phyloP scores from a whole-genome alignment of 2,888 invertebrate species.

The Xanthia icteritia region DNA sequence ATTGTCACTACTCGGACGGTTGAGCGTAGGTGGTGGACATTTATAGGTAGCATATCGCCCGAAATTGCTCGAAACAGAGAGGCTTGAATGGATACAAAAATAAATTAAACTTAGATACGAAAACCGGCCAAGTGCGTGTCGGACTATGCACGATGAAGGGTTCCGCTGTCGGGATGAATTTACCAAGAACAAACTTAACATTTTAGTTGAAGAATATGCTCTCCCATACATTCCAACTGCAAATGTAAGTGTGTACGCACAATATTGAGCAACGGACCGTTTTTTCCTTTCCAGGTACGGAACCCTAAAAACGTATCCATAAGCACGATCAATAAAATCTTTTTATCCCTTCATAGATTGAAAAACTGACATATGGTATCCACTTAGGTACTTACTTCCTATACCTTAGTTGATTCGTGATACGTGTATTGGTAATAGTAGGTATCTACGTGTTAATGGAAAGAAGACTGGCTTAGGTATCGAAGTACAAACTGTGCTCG shows the following conservation, averaged over 20 bases:
- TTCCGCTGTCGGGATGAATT: too few species aligned
- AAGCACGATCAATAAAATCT: background rate
- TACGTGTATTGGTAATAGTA: background rate
- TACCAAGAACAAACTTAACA: too few species aligned
- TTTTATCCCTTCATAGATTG: background rate
- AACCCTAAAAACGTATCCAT: background rate
- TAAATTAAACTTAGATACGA: too few species aligned
- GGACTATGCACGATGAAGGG: too few species aligned
- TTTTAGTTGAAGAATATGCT: too few species aligned
- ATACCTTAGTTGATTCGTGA: background rate
- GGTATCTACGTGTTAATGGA: background rate
- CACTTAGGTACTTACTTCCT: background rate
- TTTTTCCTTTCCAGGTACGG: too few species aligned
- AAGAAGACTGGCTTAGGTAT: background rate
- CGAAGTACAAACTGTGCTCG: background rate
- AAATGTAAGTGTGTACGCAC: too few species aligned
- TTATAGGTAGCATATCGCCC: background rate
- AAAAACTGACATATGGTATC: background rate
- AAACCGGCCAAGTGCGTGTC: too few species aligned
- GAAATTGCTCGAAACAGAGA: background rate
- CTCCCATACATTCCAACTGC: too few species aligned
- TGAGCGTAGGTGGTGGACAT: background rate
- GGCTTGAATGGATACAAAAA: background rate
- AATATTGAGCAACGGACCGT: too few species aligned
- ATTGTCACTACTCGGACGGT: background rate